Evolutionary conservation across 2,888 invertebrate genomes (phyloP), one percentile per base, ranked within the genome.

Genomic region (Polydrusus pterygomalis): DNA sequence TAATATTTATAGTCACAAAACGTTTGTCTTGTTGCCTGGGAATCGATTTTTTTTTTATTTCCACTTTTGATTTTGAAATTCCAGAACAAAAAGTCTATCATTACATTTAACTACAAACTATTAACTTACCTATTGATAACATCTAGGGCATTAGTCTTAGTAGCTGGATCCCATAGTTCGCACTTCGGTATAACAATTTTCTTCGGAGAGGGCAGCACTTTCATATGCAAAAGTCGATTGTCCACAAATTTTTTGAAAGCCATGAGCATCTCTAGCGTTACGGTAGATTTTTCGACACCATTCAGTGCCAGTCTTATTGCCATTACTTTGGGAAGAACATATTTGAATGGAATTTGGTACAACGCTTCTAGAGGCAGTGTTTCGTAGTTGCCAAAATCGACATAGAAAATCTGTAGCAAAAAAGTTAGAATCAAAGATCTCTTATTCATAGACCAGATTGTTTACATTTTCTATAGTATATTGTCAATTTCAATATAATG

Each of bases 371-470:
- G 91, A 0, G 92, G 90, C 11, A 95, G 91, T 82, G 92, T 88
- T 87, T 94, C 95, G 7, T 92, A 92, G 83, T 94, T 93, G 34
- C 95, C 95, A 85, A 93, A 95, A 86, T 95, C 95, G 38, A 95
- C 94, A 85, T 94, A 95, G 83, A 93, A 94, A 6, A 95, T 86
- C 87, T 87, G 79, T 40, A 70, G 81, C 58, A 73, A 56, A 54
- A 65, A 58, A 25, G 25, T 3, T 1, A 25, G 25, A n/a, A n/a
- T n/a, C n/a, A n/a, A n/a, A n/a, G n/a, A n/a, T n/a, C n/a, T n/a
- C n/a, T n/a, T n/a, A n/a, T n/a, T n/a, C n/a, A n/a, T n/a, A n/a
- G n/a, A n/a, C n/a, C n/a, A n/a, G n/a, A n/a, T n/a, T n/a, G n/a
- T n/a, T n/a, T n/a, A n/a, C n/a, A n/a, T n/a, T n/a, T n/a, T n/a